phyloP scores from a whole-genome alignment of 2,888 invertebrate species.

The Cantharis rufa region DNA sequence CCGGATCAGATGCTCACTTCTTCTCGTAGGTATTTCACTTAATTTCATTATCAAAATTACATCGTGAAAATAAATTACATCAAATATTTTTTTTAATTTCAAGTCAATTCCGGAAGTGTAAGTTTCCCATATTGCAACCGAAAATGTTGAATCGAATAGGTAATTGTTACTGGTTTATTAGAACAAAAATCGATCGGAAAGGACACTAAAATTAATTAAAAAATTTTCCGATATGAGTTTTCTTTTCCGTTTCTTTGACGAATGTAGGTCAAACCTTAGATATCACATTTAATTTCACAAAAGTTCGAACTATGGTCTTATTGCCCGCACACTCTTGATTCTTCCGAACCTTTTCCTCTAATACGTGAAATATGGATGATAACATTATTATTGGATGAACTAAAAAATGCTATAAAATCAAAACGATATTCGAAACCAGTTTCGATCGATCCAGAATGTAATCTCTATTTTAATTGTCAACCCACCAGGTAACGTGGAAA shows the following conservation, averaged over 20 bases:
- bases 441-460: background rate
- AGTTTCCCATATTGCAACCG: background rate
- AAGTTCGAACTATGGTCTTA: background rate
- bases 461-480: background rate
- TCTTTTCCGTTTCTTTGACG: background rate
- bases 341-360: background rate
- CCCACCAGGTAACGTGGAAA: background rate
- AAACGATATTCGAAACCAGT: background rate
- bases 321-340: background rate
- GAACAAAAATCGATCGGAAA: background rate
- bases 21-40: background rate
- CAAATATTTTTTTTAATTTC: background rate
- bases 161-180: background rate
- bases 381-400: background rate
- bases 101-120: background rate
- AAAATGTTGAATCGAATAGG: background rate
- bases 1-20: constrained; percentile 5
- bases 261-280: background rate
- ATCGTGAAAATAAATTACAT: background rate
- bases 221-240: background rate
- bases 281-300: background rate
- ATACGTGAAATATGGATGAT: background rate
- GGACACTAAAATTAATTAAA: background rate
- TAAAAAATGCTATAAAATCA: background rate
- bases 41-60: constrained; percentile 1